phyloP scores from a whole-genome alignment of 2,888 invertebrate genomes.

The Anticlea derivata region DNA sequence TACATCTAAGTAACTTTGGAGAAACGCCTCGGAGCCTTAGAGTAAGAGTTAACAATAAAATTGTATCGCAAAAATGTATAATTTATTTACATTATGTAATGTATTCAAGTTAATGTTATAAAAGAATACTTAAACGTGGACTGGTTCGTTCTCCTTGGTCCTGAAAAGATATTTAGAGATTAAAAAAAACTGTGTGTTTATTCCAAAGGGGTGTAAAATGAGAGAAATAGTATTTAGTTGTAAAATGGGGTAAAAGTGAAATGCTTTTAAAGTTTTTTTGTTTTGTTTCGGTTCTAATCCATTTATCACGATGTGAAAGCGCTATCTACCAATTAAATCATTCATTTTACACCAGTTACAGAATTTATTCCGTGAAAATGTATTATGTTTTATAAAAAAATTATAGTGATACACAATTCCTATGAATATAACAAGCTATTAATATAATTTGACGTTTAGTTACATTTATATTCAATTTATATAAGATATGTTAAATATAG shows the following conservation, averaged over 20 bases:
- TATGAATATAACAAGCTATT: slow-evolving; percentile 3
- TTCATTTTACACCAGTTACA: neutral
- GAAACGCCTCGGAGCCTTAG: slow-evolving; percentile 3
- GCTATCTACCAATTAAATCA: neutral
- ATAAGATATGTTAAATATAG: slow-evolving; percentile 26
- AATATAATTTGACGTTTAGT: slow-evolving; percentile 12
- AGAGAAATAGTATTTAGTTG: neutral
- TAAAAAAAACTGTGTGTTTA: slow-evolving; percentile 6
- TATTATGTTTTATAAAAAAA: slow-evolving; percentile 7
- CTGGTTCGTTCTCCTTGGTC: slow-evolving; percentile 50
- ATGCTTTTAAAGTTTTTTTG: neutral
- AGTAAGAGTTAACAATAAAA: slow-evolving; percentile 23
- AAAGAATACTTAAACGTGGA: slow-evolving; percentile 42
- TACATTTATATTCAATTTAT: slow-evolving; percentile 14
- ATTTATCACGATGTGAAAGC: neutral
- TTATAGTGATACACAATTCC: slow-evolving; percentile 17
- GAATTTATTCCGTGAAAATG: slow-evolving; percentile 8
- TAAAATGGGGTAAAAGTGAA: no score
- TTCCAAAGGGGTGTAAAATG: slow-evolving; percentile 7
- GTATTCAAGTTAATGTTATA: slow-evolving; percentile 8
- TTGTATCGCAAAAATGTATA: slow-evolving; percentile 14
- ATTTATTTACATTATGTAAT: slow-evolving; percentile 24
- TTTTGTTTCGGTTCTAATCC: slow-evolving; percentile 8
- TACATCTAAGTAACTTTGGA: slow-evolving; percentile 11
- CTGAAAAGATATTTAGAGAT: slow-evolving; percentile 42